Conservation (phyloP, 2,113 vertebrate species). For the Mola mola region DNA sequence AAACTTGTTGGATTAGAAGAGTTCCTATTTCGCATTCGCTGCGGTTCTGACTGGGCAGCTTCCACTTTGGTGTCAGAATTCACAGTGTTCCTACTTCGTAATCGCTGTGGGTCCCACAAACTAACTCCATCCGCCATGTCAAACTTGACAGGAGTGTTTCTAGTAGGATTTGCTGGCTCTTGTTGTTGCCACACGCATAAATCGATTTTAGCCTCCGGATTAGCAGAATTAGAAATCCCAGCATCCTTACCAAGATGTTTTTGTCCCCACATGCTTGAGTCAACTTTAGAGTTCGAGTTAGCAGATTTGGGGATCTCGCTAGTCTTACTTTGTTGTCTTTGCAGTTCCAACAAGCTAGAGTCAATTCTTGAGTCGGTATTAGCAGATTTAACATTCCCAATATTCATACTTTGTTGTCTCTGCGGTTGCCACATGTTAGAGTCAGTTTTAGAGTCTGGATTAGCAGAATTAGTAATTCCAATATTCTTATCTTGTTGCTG, state of each 20-base stretch:
- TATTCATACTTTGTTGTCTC: not conserved
- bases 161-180: not conserved
- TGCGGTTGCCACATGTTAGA: slow-evolving; percentile 13
- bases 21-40: not conserved
- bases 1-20: not conserved
- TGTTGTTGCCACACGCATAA: slow-evolving; percentile 9
- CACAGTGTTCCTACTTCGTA: not conserved
- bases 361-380: not conserved
- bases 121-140: not conserved
- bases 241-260: not conserved
- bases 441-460: slow-evolving; percentile 3
- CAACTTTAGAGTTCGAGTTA: not conserved
- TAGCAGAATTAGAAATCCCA: not conserved
- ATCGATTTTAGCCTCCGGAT: slow-evolving; percentile 2
- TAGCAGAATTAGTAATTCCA: not conserved
- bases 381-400: not conserved
- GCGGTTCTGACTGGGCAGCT: not conserved
- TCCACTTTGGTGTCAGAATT: slow-evolving; percentile 17
- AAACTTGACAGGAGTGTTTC: not conserved
- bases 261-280: slow-evolving; percentile 13
- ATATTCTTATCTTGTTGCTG: slow-evolving; percentile 7
- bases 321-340: not conserved
- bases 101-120: slow-evolving; percentile 30
- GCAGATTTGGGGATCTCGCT: not conserved
- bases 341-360: slow-evolving; percentile 16